Evolutionary conservation across 2,888 invertebrate genomes (phyloP).

Genomic region (Sepiola atlantica): DNA sequence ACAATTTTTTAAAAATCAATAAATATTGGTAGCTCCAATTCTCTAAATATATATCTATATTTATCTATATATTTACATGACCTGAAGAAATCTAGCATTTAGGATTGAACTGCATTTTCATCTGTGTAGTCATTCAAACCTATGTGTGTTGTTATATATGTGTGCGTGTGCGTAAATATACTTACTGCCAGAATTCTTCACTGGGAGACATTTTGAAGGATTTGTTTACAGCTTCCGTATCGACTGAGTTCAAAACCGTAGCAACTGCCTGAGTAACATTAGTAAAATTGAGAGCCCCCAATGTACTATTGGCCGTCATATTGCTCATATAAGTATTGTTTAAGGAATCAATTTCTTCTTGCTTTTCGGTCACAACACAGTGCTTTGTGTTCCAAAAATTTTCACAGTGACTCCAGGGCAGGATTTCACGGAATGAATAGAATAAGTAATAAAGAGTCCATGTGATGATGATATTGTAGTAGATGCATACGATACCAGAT

Average conservation of each 20-base stretch:
- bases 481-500: constrained; percentile 74
- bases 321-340: background rate
- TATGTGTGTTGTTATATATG: background rate
- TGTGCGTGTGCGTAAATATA: constrained; percentile 10
- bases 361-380: constrained; percentile 53
- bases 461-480: constrained; percentile 75
- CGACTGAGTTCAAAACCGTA: background rate
- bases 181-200: constrained; percentile 62
- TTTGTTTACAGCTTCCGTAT: background rate
- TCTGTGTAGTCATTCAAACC: no score
- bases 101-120: no score
- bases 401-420: constrained; percentile 74
- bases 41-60: no score
- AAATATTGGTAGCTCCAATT: no score
- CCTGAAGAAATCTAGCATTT: no score
- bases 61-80: no score
- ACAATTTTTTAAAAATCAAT: no score
- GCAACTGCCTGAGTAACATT: background rate
- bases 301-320: background rate
- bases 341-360: background rate
- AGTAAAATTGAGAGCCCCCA: no score
- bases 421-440: constrained; percentile 70
- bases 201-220: constrained; percentile 50
- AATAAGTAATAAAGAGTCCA: constrained; percentile 75
- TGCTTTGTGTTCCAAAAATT: constrained; percentile 72